These are phyloP conservation scores for Larimichthys polyactis DNA, from an alignment of 2,113 vertebrate genomes.

Conservation along the genomic window DNA sequence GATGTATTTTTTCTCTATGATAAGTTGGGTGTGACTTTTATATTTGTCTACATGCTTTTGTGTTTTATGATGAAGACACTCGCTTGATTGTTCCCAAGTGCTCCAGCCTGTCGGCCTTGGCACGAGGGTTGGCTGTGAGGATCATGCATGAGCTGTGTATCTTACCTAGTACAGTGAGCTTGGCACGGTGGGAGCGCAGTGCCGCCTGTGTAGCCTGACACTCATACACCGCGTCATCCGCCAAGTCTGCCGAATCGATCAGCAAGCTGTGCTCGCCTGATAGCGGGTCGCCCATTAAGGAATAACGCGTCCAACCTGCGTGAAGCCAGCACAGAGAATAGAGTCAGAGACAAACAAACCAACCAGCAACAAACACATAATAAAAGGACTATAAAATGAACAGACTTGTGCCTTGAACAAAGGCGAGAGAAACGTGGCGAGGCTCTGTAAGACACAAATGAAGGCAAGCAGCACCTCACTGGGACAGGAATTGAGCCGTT, in stretches of 20 bases:
- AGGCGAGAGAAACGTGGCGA: slow-evolving; percentile 58
- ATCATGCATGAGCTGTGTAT: slow-evolving; percentile 74
- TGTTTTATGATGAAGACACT: slow-evolving; percentile 63
- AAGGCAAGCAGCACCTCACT: slow-evolving; percentile 64
- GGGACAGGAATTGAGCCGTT: slow-evolving; percentile 50
- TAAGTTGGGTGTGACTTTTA: slow-evolving; percentile 19
- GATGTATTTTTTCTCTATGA: slow-evolving; percentile 12
- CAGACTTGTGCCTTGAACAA: slow-evolving; percentile 69
- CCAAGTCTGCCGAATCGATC: slow-evolving; percentile 89
- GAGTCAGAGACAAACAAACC: slow-evolving; percentile 68
- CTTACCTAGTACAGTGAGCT: slow-evolving; percentile 90
- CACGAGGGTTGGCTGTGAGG: slow-evolving; percentile 60
- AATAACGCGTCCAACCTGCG: slow-evolving; percentile 92
- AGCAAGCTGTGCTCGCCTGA: slow-evolving; percentile 91
- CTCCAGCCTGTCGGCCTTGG: slow-evolving; percentile 63
- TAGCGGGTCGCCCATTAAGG: slow-evolving; percentile 88
- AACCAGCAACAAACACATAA: slow-evolving; percentile 65
- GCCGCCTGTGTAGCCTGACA: slow-evolving; percentile 93
- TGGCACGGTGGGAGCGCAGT: slow-evolving; percentile 90
- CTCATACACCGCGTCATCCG: slow-evolving; percentile 91
- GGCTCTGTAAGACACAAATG: slow-evolving; percentile 65
- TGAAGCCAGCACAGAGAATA: slow-evolving; percentile 67
- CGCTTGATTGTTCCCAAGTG: slow-evolving; percentile 51
- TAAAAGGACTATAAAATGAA: slow-evolving; percentile 66
- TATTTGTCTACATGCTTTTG: slow-evolving; percentile 21